Percentiles rank a stretch among this genome's conserved stretches.
Conservation (phyloP, 1,140 invertebrate species). For the Hetaerina americana region DNA sequence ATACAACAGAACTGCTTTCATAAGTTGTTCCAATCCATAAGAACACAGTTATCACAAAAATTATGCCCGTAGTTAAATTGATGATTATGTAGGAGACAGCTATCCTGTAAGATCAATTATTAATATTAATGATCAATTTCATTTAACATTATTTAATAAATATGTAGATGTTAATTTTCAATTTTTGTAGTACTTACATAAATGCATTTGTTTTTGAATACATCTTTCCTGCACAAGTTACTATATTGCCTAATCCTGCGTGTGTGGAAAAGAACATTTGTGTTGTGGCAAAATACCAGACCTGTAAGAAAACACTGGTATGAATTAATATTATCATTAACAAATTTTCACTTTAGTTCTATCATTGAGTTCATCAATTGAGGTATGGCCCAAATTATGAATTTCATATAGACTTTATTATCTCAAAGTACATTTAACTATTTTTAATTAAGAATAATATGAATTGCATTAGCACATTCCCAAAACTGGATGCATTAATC, state of each 20-base stretch:
- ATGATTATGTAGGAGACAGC: constrained; percentile 29
- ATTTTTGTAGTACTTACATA: constrained; percentile 30
- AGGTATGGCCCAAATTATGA: too few relatives aligned
- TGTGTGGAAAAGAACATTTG: constrained; percentile 42
- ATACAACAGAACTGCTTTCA: constrained; percentile 1
- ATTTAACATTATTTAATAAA: constrained; percentile 16
- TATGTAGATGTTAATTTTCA: neutral
- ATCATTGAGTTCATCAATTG: too few relatives aligned
- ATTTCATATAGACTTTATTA: too few relatives aligned
- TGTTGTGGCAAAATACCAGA: constrained; percentile 40
- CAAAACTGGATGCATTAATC: too few relatives aligned
- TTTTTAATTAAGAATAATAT: too few relatives aligned
- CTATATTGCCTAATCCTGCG: constrained; percentile 41
- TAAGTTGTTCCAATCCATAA: constrained; percentile 24
- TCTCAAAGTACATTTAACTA: too few relatives aligned
- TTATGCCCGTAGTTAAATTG: constrained; percentile 30
- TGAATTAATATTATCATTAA: too few relatives aligned
- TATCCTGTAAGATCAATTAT: constrained; percentile 22
- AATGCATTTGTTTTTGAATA: constrained; percentile 41
- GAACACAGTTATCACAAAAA: constrained; percentile 28
- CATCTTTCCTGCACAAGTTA: constrained; percentile 39
- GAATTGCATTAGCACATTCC: too few relatives aligned
- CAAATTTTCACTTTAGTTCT: too few relatives aligned
- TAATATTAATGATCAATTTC: neutral
- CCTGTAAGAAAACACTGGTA: constrained; percentile 28